A percentile compares a stretch with the other conserved stretches of the same genome.
phyloP scores from a whole-genome alignment of 1,140 invertebrate genomes.

The Procambarus clarkii region DNA sequence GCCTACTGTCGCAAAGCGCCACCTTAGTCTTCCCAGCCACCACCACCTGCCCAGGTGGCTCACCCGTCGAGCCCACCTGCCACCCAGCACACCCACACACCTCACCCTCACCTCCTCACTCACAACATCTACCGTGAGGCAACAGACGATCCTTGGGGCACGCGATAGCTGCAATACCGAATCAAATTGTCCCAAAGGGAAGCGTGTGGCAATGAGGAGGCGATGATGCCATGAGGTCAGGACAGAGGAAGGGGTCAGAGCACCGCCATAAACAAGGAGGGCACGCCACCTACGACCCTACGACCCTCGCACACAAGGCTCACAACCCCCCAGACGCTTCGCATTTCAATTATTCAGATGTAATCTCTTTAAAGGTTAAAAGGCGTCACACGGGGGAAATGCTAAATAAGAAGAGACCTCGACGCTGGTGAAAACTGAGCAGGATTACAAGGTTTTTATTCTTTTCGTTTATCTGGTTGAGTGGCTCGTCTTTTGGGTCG shows the following conservation, averaged over 20 bases:
- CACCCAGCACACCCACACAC: background rate
- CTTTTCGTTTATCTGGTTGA: too few species aligned
- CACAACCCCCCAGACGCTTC: background rate
- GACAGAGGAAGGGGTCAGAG: conserved; percentile 25
- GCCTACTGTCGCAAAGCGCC: background rate
- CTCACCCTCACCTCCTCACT: too few species aligned
- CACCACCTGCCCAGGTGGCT: too few species aligned
- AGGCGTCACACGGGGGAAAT: conserved; percentile 34
- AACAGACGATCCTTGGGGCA: too few species aligned
- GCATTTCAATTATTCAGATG: conserved; percentile 39
- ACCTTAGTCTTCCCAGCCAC: background rate
- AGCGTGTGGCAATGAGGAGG: background rate
- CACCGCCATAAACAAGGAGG: background rate
- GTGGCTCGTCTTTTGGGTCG: too few species aligned
- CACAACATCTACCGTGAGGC: too few species aligned
- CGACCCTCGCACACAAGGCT: background rate
- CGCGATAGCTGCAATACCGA: too few species aligned
- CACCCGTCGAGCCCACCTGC: background rate
- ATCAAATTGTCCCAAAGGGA: background rate
- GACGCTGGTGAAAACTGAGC: background rate
- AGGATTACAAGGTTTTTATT: too few species aligned
- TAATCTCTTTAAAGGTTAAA: conserved; percentile 43
- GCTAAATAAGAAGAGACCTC: conserved; percentile 11
- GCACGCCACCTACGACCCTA: background rate
- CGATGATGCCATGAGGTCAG: conserved; percentile 37